Conservation (phyloP, 2,888 invertebrate species). For the Parnassius mnemosyne region DNA sequence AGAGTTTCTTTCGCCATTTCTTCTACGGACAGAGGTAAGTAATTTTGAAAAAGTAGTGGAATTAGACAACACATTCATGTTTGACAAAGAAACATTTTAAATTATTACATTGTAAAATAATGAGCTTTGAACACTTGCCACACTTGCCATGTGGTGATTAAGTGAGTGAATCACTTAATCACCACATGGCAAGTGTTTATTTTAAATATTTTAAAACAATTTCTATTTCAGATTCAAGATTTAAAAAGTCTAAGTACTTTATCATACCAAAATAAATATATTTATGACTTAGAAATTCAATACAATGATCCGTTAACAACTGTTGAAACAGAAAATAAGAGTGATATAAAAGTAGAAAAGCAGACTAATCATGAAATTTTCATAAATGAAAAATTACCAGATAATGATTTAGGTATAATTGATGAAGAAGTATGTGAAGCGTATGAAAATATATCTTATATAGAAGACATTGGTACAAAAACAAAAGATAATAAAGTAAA, state of each 20-base stretch:
- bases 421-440: background rate
- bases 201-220: background rate
- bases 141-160: too few species aligned
- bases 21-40: too few species aligned
- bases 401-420: slow-evolving; percentile 1
- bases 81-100: too few species aligned
- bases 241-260: slow-evolving; percentile 29
- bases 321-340: slow-evolving; percentile 5
- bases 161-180: too few species aligned
- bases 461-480: background rate
- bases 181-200: too few species aligned
- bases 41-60: too few species aligned
- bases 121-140: too few species aligned
- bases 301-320: slow-evolving; percentile 28
- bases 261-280: slow-evolving; percentile 22
- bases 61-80: too few species aligned
- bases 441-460: background rate
- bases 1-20: too few species aligned
- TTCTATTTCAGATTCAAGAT: slow-evolving; percentile 31
- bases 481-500: background rate
- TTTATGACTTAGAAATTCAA: slow-evolving; percentile 30
- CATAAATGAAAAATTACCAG: background rate
- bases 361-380: background rate
- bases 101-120: too few species aligned
- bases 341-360: slow-evolving; percentile 13